Conservation (phyloP, 1,140 invertebrate genomes). For the Marisa cornuarietis region DNA sequence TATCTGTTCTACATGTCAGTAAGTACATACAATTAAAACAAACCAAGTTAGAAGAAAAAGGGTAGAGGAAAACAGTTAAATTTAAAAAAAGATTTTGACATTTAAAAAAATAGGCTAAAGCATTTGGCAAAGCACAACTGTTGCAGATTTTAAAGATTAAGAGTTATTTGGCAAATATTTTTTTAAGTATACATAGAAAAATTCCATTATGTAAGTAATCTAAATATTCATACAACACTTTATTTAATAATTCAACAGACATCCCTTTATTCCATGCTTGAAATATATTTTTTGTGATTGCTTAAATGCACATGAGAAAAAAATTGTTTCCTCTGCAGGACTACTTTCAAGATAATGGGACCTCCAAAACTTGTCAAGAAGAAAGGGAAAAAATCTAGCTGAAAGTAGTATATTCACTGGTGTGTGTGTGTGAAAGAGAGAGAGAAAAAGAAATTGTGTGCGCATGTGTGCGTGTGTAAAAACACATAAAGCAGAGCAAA, state of each 20-base stretch:
- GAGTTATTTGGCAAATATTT: not conserved
- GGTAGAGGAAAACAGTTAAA: not conserved
- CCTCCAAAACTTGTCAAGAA: conserved; percentile 79
- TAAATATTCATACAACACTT: no score
- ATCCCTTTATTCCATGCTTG: no score
- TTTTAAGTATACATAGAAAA: no score
- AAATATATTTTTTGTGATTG: no score
- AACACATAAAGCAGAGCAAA: no score
- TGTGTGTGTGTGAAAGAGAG: no score
- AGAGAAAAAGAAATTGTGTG: no score
- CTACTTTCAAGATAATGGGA: conserved; percentile 82
- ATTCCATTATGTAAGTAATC: not conserved
- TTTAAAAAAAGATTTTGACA: not conserved
- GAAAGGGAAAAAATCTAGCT: conserved; percentile 68
- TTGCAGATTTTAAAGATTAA: not conserved
- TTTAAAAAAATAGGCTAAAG: not conserved
- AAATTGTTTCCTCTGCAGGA: conserved; percentile 69
- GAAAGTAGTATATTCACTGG: conserved; percentile 31
- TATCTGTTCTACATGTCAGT: conserved; percentile 97
- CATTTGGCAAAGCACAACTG: not conserved
- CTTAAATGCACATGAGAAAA: no score
- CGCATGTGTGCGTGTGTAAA: conserved; percentile 1
- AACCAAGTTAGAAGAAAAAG: not conserved
- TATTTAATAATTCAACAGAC: no score
- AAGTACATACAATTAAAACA: conserved; percentile 67